Evolutionary conservation across 2,888 invertebrate species (phyloP), one percentile per base, ranked within the genome.

Genomic region (Phymatocera aterrima): DNA sequence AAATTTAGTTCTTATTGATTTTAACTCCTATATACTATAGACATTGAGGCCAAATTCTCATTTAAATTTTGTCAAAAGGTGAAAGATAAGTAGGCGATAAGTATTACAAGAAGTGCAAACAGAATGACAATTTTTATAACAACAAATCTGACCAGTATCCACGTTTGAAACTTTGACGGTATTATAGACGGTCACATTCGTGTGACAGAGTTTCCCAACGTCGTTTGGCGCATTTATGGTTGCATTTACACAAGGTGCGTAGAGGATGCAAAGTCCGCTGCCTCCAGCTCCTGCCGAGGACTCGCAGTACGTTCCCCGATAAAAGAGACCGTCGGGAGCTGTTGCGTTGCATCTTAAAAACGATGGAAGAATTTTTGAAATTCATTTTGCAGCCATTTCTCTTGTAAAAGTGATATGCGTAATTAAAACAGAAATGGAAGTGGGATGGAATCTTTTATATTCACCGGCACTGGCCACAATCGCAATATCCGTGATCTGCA

Each of bases 231-330:
- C 68, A 40, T 85, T 84, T 34, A 87, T 65, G 0, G 87, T 87
- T 12, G 85, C 85, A 74, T 86, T 86, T 0, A 87, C 87, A 77
- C 87, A 87, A 21, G 79, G 61, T 60, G 84, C 82, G 65, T 87
- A 87, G 10, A 86, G 80, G 12, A 83, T 61, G 60, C 87, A 87
- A 15, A 87, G 81, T 12, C 82, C 84, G 65, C 84, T 85, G 3
- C 85, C 84, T 3, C 84, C 82, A 10, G 83, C 79, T 34, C 84
- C 83, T 1, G 83, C 83, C 34, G 87, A 85, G 0, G 84, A 86
- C 77, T 87, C 87, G 79, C 87, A 87, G 48, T 85, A 87, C 0
- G 83, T 84, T 21, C 87, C 87, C 0, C 83, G 85, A 79, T 87
- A 87, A 51, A 83, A 79, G 3, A 83, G 48, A 43, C 84, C 83